Percentiles rank a stretch among this genome's conserved stretches.
Conservation (phyloP, 2,888 invertebrate genomes). For the Diaphora mendica region DNA sequence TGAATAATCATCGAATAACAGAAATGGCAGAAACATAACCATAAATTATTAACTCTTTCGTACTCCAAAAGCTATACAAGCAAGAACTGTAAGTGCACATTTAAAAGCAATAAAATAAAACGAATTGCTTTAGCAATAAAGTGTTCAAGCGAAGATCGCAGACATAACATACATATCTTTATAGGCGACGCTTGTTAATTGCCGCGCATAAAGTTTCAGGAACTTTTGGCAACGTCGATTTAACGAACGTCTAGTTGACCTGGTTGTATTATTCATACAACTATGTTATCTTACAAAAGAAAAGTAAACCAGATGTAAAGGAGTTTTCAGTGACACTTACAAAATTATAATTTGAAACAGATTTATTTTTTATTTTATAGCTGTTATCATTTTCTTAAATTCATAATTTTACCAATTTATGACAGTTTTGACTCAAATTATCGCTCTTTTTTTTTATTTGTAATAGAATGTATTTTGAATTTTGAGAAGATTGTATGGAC, state of each 20-base stretch:
- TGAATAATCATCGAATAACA: neutral
- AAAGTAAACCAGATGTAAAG: neutral
- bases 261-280: neutral
- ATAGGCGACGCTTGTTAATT: constrained; percentile 38
- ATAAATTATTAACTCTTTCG: constrained; percentile 27
- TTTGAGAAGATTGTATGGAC: no score
- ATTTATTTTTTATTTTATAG: no score
- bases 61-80: constrained; percentile 40
- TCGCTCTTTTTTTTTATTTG: no score
- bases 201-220: constrained; percentile 38
- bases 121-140: constrained; percentile 45
- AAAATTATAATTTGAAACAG: no score
- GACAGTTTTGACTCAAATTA: no score
- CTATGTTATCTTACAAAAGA: neutral
- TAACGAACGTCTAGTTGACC: constrained; percentile 33
- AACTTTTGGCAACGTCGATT: constrained; percentile 29
- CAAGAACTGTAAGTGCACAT: constrained; percentile 31
- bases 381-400: no score
- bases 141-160: constrained; percentile 41
- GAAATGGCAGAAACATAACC: constrained; percentile 21
- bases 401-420: no score
- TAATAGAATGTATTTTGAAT: no score
- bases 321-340: neutral
- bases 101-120: constrained; percentile 50
- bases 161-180: constrained; percentile 51